These are phyloP conservation scores for Alitta virens DNA, from an alignment of 2,888 invertebrate species.

Conservation along the genomic window DNA sequence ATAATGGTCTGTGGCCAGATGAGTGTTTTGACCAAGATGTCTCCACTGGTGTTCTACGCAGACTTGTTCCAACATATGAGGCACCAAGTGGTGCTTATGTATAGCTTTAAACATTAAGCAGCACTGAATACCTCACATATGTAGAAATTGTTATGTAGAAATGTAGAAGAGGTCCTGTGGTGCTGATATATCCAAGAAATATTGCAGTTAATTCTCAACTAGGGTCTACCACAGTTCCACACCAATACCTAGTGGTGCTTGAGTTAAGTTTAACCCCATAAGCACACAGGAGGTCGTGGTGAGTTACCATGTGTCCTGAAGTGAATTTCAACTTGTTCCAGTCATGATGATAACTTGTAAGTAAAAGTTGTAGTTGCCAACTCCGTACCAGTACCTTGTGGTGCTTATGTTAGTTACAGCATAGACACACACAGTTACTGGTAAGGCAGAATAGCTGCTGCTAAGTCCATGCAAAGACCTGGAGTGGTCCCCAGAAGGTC, in stretches of 20 bases:
- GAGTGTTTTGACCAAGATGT: too few species aligned
- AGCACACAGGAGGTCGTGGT: slow-evolving; percentile 13
- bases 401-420: neutral
- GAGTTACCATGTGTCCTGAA: neutral
- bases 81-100: slow-evolving; percentile 25
- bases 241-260: slow-evolving; percentile 25
- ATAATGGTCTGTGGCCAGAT: too few species aligned
- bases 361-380: neutral
- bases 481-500: neutral
- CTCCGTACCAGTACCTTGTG: neutral
- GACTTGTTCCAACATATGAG: neutral
- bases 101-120: neutral
- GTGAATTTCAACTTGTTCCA: neutral
- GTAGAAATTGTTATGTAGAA: too few species aligned
- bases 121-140: neutral
- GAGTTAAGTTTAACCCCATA: slow-evolving; percentile 7
- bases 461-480: neutral
- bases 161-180: too few species aligned
- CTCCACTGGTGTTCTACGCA: neutral
- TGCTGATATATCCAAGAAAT: too few species aligned
- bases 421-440: neutral
- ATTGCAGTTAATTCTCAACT: too few species aligned
- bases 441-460: neutral
- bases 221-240: neutral
- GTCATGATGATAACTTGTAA: neutral